Conservation (phyloP, 2,888 invertebrate species). For the Tetragonula carbonaria region DNA sequence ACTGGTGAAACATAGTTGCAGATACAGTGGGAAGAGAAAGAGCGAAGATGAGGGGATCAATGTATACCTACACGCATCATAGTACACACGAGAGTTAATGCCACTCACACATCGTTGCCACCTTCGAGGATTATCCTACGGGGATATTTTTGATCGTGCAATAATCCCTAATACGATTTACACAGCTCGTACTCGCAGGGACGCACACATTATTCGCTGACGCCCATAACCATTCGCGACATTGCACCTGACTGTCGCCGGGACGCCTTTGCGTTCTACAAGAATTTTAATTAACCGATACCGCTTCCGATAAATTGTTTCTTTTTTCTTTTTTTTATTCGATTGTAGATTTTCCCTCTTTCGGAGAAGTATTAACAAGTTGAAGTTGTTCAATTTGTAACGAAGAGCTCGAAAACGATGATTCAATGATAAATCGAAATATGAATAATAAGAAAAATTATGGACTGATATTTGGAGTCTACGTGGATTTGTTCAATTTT, state of each 20-base stretch:
- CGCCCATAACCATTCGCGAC: conserved; percentile 65
- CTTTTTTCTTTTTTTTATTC: background rate
- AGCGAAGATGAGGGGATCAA: conserved; percentile 69
- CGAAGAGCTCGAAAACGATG: background rate
- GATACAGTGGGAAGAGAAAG: conserved; percentile 46
- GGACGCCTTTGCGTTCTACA: conserved; percentile 5
- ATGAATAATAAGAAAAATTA: background rate
- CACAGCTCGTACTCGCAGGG: conserved; percentile 78
- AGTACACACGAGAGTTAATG: conserved; percentile 76
- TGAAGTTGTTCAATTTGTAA: background rate
- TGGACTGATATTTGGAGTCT: too few species aligned
- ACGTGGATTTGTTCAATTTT: too few species aligned
- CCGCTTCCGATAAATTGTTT: background rate
- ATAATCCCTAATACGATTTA: conserved; percentile 84
- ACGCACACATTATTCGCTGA: conserved; percentile 69
- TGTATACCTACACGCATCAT: conserved; percentile 63
- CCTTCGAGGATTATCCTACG: conserved; percentile 81
- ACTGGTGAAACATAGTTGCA: conserved; percentile 28
- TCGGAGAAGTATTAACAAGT: background rate
- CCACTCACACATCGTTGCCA: conserved; percentile 78
- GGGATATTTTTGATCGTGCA: conserved; percentile 84
- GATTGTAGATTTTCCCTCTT: background rate
- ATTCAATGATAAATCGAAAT: background rate
- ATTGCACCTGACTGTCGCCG: conserved; percentile 58
- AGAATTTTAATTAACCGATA: conserved; percentile 45